Conservation (phyloP, 2,113 vertebrate genomes). For the Murina feae region DNA sequence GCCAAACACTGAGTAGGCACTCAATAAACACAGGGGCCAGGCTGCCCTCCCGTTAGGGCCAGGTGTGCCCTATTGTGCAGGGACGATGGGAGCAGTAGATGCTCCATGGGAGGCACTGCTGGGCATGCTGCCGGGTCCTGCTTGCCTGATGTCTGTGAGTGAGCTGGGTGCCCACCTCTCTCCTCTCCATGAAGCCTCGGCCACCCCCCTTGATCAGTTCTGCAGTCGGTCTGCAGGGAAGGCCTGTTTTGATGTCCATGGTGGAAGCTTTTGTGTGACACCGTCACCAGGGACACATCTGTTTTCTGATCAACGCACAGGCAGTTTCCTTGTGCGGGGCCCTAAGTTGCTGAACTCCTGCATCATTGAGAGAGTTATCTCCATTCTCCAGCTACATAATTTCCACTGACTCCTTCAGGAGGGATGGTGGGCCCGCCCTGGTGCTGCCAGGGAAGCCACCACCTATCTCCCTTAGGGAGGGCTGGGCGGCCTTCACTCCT, state of each 20-base stretch:
- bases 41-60: neutral
- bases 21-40: neutral
- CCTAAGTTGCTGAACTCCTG: neutral
- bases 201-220: neutral
- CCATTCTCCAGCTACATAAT: slow-evolving; percentile 9
- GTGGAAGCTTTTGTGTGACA: neutral
- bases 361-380: slow-evolving; percentile 47
- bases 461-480: neutral
- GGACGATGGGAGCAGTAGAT: neutral
- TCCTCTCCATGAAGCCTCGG: no score
- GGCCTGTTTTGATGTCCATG: neutral
- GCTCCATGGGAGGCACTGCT: no score
- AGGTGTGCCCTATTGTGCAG: neutral
- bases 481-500: accelerated
- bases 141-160: neutral
- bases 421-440: neutral
- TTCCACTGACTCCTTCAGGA: neutral
- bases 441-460: accelerated
- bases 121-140: accelerated
- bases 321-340: slow-evolving; percentile 18
- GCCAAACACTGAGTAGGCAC: neutral
- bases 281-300: neutral
- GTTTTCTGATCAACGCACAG: neutral
- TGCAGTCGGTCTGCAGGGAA: neutral
- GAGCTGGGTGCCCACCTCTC: accelerated